phyloP scores from a whole-genome alignment of 2,113 vertebrate genomes.

The Oryzias javanicus region DNA sequence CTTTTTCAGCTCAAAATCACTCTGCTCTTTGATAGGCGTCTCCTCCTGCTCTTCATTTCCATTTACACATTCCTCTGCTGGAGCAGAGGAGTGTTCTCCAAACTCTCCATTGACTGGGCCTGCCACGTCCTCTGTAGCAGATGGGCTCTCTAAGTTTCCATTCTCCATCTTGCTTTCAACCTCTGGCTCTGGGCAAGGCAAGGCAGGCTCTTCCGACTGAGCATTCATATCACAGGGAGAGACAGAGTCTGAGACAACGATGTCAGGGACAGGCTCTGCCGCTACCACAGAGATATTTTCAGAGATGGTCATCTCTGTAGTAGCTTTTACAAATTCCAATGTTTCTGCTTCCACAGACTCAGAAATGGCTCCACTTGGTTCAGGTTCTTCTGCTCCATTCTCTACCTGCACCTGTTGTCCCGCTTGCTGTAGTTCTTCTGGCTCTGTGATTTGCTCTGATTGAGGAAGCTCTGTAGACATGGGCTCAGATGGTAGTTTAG shows the following conservation, averaged over 20 bases:
- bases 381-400: constrained; percentile 22
- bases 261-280: constrained; percentile 64
- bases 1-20: constrained; percentile 77
- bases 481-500: constrained; percentile 5
- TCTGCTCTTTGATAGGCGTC: constrained; percentile 52
- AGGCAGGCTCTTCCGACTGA: constrained; percentile 34
- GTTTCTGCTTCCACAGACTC: constrained; percentile 18
- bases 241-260: constrained; percentile 68
- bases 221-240: constrained; percentile 41
- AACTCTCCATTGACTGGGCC: constrained; percentile 64
- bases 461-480: not conserved
- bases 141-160: constrained; percentile 59
- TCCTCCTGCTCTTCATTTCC: constrained; percentile 57
- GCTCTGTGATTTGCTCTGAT: constrained; percentile 10
- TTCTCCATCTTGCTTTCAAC: constrained; percentile 68
- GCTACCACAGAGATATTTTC: constrained; percentile 17
- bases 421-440: constrained; percentile 7
- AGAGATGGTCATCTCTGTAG: constrained; percentile 11
- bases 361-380: constrained; percentile 7
- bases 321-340: constrained; percentile 10
- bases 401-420: constrained; percentile 16
- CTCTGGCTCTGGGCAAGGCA: constrained; percentile 27
- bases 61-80: constrained; percentile 67
- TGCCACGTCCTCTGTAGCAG: constrained; percentile 31
- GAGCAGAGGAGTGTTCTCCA: constrained; percentile 23